Percentiles rank a stretch among this genome's conserved stretches.
Conservation (phyloP, 1,140 invertebrate genomes). For the Lysiphlebus fabarum region DNA sequence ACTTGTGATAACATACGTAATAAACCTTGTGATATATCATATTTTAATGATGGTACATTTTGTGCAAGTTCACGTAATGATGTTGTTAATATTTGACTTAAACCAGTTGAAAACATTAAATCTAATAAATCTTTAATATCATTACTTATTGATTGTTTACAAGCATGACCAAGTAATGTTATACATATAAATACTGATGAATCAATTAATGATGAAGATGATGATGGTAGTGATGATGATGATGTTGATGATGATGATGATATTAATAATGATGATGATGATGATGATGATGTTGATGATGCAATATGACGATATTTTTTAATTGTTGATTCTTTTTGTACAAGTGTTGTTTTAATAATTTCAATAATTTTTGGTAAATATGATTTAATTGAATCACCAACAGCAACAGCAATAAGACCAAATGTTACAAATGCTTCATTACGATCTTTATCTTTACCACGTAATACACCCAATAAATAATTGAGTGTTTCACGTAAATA, state of each 20-base stretch:
- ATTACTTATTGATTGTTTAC: constrained; percentile 68
- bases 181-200: constrained; percentile 92
- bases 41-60: constrained; percentile 82
- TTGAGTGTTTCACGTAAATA: constrained; percentile 75
- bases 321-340: constrained; percentile 70
- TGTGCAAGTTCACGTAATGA: constrained; percentile 86
- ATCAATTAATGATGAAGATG: constrained; percentile 67
- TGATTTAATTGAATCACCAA: constrained; percentile 75
- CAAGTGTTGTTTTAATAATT: constrained; percentile 75
- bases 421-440: constrained; percentile 85
- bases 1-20: constrained; percentile 84
- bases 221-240: too few species aligned
- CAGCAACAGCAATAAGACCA: constrained; percentile 87
- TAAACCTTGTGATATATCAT: constrained; percentile 88
- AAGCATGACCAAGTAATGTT: constrained; percentile 85
- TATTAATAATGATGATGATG: too few species aligned
- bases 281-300: too few species aligned
- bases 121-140: constrained; percentile 86
- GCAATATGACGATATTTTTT: constrained; percentile 55
- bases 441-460: constrained; percentile 77
- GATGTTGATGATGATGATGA: too few species aligned
- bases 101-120: constrained; percentile 86
- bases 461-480: constrained; percentile 73
- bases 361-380: constrained; percentile 85
- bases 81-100: constrained; percentile 86